Base-by-base conservation (phyloP, 2,113 vertebrate species). In the Hemibagrus wyckioides region DNA sequence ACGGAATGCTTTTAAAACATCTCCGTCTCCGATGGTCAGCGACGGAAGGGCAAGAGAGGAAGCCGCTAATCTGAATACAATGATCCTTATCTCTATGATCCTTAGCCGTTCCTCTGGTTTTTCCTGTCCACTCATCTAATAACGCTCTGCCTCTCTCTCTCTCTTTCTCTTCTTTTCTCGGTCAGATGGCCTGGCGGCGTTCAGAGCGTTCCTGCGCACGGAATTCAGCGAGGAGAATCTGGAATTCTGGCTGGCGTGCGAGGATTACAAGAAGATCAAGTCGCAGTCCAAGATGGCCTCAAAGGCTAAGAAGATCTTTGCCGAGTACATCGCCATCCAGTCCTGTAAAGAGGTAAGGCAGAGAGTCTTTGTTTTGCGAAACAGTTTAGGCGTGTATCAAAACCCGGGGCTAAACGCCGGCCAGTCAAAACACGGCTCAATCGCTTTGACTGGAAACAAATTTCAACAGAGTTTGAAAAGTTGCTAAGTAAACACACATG, bases 181-280 rank as follows among this genome's bases (percentile, higher is more conserved):
- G 83, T 91, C 96, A 99, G 98, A 98, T 7, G 98, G 98, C 0
- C 95, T 99, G 85, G 97, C 97, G 63, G 97, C 98, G 48, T 99
- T 99, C 94, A 94, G 97, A 91, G 97, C 97, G 85, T 99, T 99
- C 93, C 95, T 99, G 87, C 97, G 97, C 92, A 99, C 98, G 0
- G 98, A 99, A 92, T 99, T 99, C 93, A 99, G 98, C 0, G 97
- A 99, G 90, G 98, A 99, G 93, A 99, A 99, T 94, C 94, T 99
- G 93, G 98, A 99, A 91, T 99, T 99, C 95, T 99, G 98, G 98
- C 93, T 99, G 90, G 97, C 97, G 0, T 99, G 98, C 0, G 98
- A 99, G 93, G 98, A 99, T 90, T 99, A 98, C 96, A 98, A 97
- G 94, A 99, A 99, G 92, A 94, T 97, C 93, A 99, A 99, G 91